Conservation (phyloP, 2,113 vertebrate species). For the Catharus fuscescens region DNA sequence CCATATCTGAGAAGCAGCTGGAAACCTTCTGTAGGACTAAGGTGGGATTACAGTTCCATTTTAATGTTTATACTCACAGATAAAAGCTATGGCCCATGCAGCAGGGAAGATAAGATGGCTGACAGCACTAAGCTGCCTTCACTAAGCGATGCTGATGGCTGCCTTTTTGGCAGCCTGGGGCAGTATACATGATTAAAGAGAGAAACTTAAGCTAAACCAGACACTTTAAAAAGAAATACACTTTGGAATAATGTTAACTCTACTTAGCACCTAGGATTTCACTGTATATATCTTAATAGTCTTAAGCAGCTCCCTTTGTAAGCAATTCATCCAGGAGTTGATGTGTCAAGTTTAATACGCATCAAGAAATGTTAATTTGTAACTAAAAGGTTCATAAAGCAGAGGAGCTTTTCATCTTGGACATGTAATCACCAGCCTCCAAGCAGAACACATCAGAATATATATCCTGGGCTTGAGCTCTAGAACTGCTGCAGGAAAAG, state of each 20-base stretch:
- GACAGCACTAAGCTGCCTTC: conserved; percentile 69
- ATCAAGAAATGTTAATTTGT: conserved; percentile 48
- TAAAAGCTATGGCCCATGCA: conserved; percentile 60
- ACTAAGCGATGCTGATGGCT: conserved; percentile 66
- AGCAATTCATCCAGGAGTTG: conserved; percentile 64
- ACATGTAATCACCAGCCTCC: conserved; percentile 36
- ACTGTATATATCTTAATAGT: conserved; percentile 62
- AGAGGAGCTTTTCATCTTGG: conserved; percentile 56
- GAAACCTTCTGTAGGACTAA: conserved; percentile 36
- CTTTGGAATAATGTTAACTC: conserved; percentile 63
- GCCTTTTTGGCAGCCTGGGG: conserved; percentile 62
- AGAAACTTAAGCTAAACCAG: conserved; percentile 61
- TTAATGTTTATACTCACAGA: conserved; percentile 63
- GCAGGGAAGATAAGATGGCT: conserved; percentile 64
- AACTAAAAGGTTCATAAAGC: conserved; percentile 60
- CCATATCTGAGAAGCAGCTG: conserved; percentile 25
- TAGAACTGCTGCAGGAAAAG: not conserved
- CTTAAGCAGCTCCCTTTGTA: conserved; percentile 59
- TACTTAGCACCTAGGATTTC: conserved; percentile 56
- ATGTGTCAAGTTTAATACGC: conserved; percentile 65
- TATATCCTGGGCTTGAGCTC: not conserved
- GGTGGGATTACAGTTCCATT: conserved; percentile 61
- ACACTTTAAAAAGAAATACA: conserved; percentile 58
- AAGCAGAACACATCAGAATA: conserved; percentile 8
- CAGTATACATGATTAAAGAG: conserved; percentile 70